Conservation (phyloP, 2,888 invertebrate genomes). For the Dromius quadrimaculatus region DNA sequence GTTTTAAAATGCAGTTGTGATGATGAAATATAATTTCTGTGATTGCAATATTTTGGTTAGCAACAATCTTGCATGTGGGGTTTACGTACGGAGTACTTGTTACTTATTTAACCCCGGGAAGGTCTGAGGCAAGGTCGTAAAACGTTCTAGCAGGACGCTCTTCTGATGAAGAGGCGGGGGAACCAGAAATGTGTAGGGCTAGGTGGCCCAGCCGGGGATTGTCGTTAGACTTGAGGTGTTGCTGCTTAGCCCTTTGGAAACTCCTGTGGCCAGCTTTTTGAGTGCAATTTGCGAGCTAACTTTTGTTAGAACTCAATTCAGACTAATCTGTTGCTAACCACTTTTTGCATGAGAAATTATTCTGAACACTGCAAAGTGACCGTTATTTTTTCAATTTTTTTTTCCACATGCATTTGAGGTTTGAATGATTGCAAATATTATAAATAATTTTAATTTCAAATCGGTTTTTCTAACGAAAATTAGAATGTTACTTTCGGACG, state of each 20-base stretch:
- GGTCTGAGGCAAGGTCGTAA: conserved; percentile 80
- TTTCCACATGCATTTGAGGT: too few relatives aligned
- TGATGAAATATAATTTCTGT: conserved; percentile 58
- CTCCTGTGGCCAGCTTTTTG: conserved; percentile 79
- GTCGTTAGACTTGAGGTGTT: conserved; percentile 67
- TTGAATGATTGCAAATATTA: too few relatives aligned
- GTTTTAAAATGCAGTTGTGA: conserved; percentile 53
- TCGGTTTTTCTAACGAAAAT: too few relatives aligned
- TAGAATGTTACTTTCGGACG: too few relatives aligned
- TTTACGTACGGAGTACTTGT: conserved; percentile 73
- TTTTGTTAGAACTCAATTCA: conserved; percentile 82
- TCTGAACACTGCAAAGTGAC: conserved; percentile 25
- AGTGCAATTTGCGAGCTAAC: conserved; percentile 82
- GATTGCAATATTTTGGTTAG: conserved; percentile 69
- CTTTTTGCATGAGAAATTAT: conserved; percentile 59
- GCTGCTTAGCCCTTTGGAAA: conserved; percentile 73
- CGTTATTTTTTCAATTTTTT: conserved; percentile 21
- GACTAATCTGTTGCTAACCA: conserved; percentile 83
- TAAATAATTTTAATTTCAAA: too few relatives aligned
- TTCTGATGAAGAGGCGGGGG: conserved; percentile 67
- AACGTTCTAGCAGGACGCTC: conserved; percentile 80
- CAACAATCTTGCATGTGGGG: conserved; percentile 83
- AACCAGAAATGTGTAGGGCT: conserved; percentile 78
- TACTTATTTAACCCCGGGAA: conserved; percentile 78
- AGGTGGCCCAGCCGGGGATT: conserved; percentile 69